Percentiles rank a stretch among this genome's conserved stretches.
These are phyloP conservation scores for Xenopus laevis DNA, from an alignment of 2,113 vertebrate species.

Conservation along the genomic window DNA sequence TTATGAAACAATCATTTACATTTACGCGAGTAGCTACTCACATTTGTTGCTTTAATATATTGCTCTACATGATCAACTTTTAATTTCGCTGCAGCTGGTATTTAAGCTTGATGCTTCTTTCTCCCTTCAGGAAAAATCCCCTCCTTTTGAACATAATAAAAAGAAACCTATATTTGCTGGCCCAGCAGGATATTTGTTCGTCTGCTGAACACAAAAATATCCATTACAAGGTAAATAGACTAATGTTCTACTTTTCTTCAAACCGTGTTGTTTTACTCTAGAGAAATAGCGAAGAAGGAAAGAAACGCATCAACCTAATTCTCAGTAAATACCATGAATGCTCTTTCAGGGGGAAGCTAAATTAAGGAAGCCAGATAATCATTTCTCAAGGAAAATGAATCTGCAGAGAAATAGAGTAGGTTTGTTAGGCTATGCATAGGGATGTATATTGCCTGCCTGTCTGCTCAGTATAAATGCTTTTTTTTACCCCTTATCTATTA, in stretches of 20 bases:
- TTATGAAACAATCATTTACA: no score
- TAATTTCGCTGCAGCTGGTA: neutral
- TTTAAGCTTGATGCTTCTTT: neutral
- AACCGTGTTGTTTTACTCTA: slow-evolving; percentile 15
- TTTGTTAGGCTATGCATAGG: no score
- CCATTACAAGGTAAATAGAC: slow-evolving; percentile 40
- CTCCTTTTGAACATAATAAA: slow-evolving; percentile 29
- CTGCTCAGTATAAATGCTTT: no score
- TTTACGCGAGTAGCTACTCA: no score
- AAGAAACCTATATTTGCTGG: slow-evolving; percentile 23
- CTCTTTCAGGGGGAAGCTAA: neutral
- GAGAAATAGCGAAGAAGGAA: slow-evolving; percentile 10
- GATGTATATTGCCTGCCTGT: no score
- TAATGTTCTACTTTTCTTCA: slow-evolving; percentile 34
- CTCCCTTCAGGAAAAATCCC: slow-evolving; percentile 28
- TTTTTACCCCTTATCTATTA: no score
- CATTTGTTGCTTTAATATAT: no score
- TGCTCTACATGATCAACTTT: no score
- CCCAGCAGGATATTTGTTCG: slow-evolving; percentile 39
- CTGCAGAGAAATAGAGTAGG: neutral
- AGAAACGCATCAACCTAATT: neutral
- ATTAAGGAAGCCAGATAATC: neutral
- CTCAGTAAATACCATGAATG: slow-evolving; percentile 16
- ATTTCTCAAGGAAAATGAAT: slow-evolving; percentile 17
- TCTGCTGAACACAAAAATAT: slow-evolving; percentile 39